Conservation (phyloP, 2,113 vertebrate species). For the Dendrocopos noguchii region DNA sequence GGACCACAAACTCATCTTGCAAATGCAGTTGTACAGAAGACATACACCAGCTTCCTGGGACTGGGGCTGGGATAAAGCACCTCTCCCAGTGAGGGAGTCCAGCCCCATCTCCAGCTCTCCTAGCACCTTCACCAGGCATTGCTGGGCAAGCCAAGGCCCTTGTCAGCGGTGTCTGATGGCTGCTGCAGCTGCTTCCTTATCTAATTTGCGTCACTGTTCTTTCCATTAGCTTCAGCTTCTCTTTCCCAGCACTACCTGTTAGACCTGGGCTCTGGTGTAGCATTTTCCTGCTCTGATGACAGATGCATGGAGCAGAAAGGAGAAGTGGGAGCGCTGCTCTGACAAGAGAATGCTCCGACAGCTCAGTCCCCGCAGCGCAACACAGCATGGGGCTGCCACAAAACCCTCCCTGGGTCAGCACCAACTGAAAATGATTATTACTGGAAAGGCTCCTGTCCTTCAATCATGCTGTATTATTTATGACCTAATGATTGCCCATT, state of each 20-base stretch:
- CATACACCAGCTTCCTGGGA: fast-evolving
- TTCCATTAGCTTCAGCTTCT: background rate
- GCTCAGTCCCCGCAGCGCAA: background rate
- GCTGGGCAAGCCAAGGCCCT: background rate
- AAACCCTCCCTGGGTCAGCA: background rate
- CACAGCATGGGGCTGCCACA: background rate
- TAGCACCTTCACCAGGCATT: background rate
- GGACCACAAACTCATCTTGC: background rate
- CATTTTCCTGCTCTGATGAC: background rate
- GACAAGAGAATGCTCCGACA: background rate
- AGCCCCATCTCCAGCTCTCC: background rate
- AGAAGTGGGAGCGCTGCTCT: background rate
- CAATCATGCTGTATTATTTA: slow-evolving; percentile 31
- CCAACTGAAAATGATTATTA: background rate
- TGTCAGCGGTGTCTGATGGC: background rate
- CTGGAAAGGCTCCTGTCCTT: slow-evolving; percentile 15
- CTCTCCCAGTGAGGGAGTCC: background rate
- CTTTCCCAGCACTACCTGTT: background rate
- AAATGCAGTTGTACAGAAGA: background rate
- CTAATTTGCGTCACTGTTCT: background rate
- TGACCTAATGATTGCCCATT: slow-evolving; percentile 51
- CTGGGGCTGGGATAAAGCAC: background rate
- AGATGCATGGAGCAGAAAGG: background rate
- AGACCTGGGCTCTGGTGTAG: background rate
- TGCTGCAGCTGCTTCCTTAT: background rate